Evolutionary conservation across 2,888 invertebrate genomes (phyloP), one percentile per base, ranked within the genome.

Genomic region (Blomia tropicalis): DNA sequence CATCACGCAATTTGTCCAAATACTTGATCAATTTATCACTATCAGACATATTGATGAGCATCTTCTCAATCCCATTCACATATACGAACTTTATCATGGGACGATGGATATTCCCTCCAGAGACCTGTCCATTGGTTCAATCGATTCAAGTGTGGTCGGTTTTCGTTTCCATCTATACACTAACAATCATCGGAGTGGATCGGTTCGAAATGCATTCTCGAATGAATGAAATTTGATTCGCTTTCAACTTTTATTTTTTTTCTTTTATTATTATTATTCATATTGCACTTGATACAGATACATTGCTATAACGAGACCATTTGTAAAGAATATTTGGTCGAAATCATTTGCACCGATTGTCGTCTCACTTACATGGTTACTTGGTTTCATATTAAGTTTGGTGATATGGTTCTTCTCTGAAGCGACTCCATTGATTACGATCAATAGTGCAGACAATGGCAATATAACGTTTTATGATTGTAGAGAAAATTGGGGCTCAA

Each of bases 41-140:
- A 43, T 87, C 90, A 47, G 92, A 92, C 72, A 83, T 92, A 65
- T 76, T 90, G 62, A 88, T 91, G 83, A 85, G 89, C 0, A 71
- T 88, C 25, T 84, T 92, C 70, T 19, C n/a, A 3, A 84, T 92
- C 66, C 91, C 91, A 1, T 90, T 90, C 71, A 85, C 88, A 1
- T 89, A 68, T 60, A 68, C 68, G 7, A 65, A 66, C 19, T 68
- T 68, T 23, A 68, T 68, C 66, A 47, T 68, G 1, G 66, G 66
- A 27, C 70, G 72, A 30, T 78, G 78, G 78, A 70, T 77, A 36
- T 78, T 77, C 69, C 72, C 74, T n/a, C 72, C 72, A 1, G 71
- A 71, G 51, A 74, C 77, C 71, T 78, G 78, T 67, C 74, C 76
- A 0, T 68, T 77, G 5, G 77, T 76, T 54, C 73, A 73, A 66